Evolutionary conservation across 2,888 invertebrate species (phyloP).

Genomic region (Eristalis intricaria): DNA sequence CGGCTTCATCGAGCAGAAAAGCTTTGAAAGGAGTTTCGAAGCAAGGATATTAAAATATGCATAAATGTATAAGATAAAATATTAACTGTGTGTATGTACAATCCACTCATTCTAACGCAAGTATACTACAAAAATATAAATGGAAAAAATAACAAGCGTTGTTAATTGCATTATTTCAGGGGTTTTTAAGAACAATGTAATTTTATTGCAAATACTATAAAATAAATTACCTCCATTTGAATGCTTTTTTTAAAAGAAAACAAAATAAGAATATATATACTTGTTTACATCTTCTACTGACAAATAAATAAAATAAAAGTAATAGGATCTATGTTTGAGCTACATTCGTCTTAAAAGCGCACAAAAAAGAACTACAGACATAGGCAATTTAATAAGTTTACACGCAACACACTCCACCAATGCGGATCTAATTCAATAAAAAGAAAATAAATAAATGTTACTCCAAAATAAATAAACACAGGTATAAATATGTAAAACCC

Average conservation of each 20-base stretch:
- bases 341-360: conserved; percentile 34
- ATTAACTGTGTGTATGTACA: conserved; percentile 12
- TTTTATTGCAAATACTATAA: conserved; percentile 20
- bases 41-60: conserved; percentile 5
- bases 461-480: conserved; percentile 6
- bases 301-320: conserved; percentile 1
- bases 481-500: conserved; percentile 33
- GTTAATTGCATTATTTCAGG: conserved; percentile 19
- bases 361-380: conserved; percentile 38
- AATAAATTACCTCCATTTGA: conserved; percentile 60
- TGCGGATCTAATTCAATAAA: conserved; percentile 3
- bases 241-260: conserved; percentile 10
- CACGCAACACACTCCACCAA: background rate
- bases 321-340: conserved; percentile 20
- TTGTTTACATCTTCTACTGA: conserved; percentile 35
- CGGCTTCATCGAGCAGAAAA: background rate
- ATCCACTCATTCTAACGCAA: conserved; percentile 18
- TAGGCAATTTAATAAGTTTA: background rate
- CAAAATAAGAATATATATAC: conserved; percentile 31
- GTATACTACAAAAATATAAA: conserved; percentile 11
- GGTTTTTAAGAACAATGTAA: conserved; percentile 43
- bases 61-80: background rate
- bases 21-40: conserved; percentile 9
- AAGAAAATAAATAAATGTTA: conserved; percentile 1
- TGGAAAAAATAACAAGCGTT: background rate